Evolutionary conservation across 2,113 vertebrate species (phyloP), one percentile per base, ranked within the genome.

Genomic region (Ictidomys tridecemlineatus): DNA sequence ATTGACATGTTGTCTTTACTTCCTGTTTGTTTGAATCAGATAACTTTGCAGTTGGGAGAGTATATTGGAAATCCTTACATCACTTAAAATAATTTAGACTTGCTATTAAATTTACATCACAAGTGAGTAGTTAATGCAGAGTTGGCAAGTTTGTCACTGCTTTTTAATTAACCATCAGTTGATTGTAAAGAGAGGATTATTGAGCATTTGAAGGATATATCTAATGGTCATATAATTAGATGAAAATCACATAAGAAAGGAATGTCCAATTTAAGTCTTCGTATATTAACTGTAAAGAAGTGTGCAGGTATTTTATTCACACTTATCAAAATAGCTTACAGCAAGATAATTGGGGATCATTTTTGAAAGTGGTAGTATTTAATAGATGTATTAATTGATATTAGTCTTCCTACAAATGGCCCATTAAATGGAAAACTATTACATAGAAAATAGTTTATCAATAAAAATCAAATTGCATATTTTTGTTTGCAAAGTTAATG

Each of bases 121-220:
- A 94, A 98, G 91, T 53, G 96, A 98, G 82, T 96, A 98, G 98
- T 98, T 98, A 97, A 96, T 98, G 95, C 95, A 97, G 95, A 98
- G 96, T 98, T 98, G 97, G 93, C 83, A 98, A 98, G 93, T 85
- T 95, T 97, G 96, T 98, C 97, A 98, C 70, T 95, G 88, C 83
- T 98, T 98, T 98, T 98, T 98, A 99, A 99, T 99, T 99, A 99
- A 98, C 98, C 96, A 97, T 98, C 97, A 98, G 95, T 98, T 98
- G 97, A 98, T 97, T 98, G 97, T 98, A 98, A 97, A 98, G 97
- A 97, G 87, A 98, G 95, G 98, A 98, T 98, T 98, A 98, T 91
- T 97, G 95, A 98, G 87, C 93, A 98, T 98, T 98, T 98, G 97
- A 97, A 97, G 98, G 97, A 98, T 98, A 98, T 98, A 98, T 98